Conservation (phyloP, 2,888 invertebrate species). For the Meghimatium bilineatum region DNA sequence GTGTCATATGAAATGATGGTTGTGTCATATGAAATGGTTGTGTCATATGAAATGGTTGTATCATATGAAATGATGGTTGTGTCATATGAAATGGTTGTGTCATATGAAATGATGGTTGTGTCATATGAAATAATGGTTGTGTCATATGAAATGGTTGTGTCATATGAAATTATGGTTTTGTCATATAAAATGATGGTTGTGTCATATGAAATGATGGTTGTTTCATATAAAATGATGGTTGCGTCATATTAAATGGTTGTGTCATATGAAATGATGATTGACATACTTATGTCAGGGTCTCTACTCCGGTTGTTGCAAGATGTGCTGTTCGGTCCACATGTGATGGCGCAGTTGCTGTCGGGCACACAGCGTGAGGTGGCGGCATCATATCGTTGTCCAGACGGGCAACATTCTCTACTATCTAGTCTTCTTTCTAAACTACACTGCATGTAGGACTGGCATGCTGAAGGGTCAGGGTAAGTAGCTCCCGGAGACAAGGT, state of each 20-base stretch:
- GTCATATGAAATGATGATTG: background rate
- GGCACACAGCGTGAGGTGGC: conserved; percentile 28
- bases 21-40: no score
- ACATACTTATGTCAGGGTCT: background rate
- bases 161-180: background rate
- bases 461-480: conserved; percentile 43
- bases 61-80: no score
- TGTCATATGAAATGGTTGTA: no score
- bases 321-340: conserved; percentile 31
- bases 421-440: conserved; percentile 23
- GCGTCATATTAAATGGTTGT: background rate
- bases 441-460: conserved; percentile 52
- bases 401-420: conserved; percentile 47
- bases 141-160: background rate
- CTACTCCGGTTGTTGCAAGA: background rate
- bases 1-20: no score
- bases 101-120: no score
- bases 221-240: background rate
- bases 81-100: no score
- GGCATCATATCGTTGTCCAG: conserved; percentile 47
- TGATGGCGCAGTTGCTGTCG: conserved; percentile 47
- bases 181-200: background rate
- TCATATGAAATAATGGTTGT: no score
- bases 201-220: background rate
- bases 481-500: conserved; percentile 5